Base-by-base conservation (phyloP, 2,113 vertebrate species). In the Cheilinus undulatus region DNA sequence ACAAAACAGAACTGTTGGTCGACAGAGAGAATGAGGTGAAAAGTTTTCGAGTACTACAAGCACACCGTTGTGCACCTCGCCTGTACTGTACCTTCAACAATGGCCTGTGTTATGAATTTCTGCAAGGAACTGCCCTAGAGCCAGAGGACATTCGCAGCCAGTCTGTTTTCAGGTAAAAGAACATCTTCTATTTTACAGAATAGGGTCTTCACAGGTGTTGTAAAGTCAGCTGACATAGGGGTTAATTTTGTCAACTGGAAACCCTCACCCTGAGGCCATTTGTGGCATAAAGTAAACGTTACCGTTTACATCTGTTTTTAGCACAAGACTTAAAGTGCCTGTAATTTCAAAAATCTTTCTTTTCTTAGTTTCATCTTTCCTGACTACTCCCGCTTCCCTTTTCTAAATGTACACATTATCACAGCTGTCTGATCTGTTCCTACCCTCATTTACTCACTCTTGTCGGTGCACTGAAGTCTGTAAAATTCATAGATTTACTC, bases 61-160 rank as follows among this genome's bases (percentile, higher is more conserved):
- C 96, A 0, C 94, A 99, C 34, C 95, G 96, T 62, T 99, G 97
- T 10, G 97, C 98, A 0, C 98, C 98, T 0, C 95, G 91, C 0
- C 96, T 99, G 1, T 99, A 98, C 89, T 98, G 97, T 34, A 99
- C 97, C 83, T 99, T 99, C 88, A 97, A 95, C 79, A 99, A 99
- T 0, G 98, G 98, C 48, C 92, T 99, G 6, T 99, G 98, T 89
- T 99, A 99, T 1, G 95, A 99, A 81, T 99, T 99, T 88, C 96
- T 99, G 76, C 95, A 96, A 85, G 98, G 98, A 22, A 94, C 94
- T 10, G 97, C 97, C 0, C 79, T 99, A 83, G 97, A 98, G 74
- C 96, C 97, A 0, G 93, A 97, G 82, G 93, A 99, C 46, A 98
- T 99, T 28, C 95, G 97, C 79, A 95, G 92, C 73, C 94, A 95